A percentile compares a stretch with the other conserved stretches of the same genome.
Evolutionary conservation across 2,888 invertebrate genomes (phyloP).

Genomic region (Argyresthia albistria): DNA sequence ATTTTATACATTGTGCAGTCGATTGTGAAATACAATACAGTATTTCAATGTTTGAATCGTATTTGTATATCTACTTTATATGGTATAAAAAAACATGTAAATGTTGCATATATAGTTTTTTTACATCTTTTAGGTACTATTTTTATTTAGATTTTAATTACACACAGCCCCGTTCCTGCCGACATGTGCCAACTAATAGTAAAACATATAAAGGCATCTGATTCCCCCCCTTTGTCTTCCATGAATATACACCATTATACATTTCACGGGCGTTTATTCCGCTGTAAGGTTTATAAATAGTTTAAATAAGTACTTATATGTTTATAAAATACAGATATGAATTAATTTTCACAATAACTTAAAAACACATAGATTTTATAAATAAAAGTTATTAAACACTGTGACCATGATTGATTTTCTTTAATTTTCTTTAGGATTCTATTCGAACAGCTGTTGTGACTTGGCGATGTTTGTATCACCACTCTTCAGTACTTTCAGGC

Average conservation of each 20-base stretch:
- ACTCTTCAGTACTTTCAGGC: slow-evolving; percentile 49
- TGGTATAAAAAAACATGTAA: neutral
- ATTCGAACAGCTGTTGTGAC: slow-evolving; percentile 48
- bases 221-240: slow-evolving; percentile 47
- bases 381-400: slow-evolving; percentile 58
- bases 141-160: slow-evolving; percentile 1
- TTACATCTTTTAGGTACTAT: neutral
- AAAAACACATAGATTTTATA: slow-evolving; percentile 35
- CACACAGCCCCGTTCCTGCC: slow-evolving; percentile 50
- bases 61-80: neutral
- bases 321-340: slow-evolving; percentile 58
- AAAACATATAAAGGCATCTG: slow-evolving; percentile 27
- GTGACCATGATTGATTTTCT: slow-evolving; percentile 35
- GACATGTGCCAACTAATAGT: slow-evolving; percentile 48
- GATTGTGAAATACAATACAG: neutral
- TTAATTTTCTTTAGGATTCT: slow-evolving; percentile 24
- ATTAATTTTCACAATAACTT: slow-evolving; percentile 64
- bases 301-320: slow-evolving; percentile 40
- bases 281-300: slow-evolving; percentile 30
- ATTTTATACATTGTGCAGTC: too few relatives aligned
- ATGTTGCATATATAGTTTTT: neutral
- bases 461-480: slow-evolving; percentile 27
- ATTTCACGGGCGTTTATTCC: slow-evolving; percentile 17
- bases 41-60: too few relatives aligned
- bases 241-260: slow-evolving; percentile 32